Evolutionary conservation across 2,888 invertebrate species (phyloP).

Genomic region (Orgyia antiqua): DNA sequence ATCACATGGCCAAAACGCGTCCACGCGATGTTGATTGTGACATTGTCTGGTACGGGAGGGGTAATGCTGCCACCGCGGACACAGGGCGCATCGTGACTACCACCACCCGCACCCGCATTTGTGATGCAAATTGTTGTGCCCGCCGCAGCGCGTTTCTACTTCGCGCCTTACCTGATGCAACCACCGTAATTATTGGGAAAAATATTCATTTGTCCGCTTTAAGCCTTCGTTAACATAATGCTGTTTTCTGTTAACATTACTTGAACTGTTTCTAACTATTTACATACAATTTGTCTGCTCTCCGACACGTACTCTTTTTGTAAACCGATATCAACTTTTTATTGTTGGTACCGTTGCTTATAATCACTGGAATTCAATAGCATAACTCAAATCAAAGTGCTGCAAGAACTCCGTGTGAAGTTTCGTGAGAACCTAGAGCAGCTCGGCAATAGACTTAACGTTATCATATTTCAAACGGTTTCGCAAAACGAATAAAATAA

Average conservation of each 20-base stretch:
- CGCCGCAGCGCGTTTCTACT: constrained; percentile 50
- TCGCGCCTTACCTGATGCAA: constrained; percentile 65
- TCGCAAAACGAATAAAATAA: constrained; percentile 76
- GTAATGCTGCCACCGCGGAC: constrained; percentile 23
- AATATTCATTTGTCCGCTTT: constrained; percentile 69
- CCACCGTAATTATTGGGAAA: constrained; percentile 69
- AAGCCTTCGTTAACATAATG: constrained; percentile 52
- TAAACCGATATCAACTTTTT: constrained; percentile 43
- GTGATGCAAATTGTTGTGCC: constrained; percentile 65
- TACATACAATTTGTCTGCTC: constrained; percentile 6
- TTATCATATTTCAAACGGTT: constrained; percentile 77
- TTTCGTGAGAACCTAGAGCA: constrained; percentile 63
- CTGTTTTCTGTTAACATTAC: constrained; percentile 25
- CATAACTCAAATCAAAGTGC: constrained; percentile 46
- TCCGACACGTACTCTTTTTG: constrained; percentile 30
- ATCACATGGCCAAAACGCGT: constrained; percentile 73
- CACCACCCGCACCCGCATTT: constrained; percentile 47
- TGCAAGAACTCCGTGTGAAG: constrained; percentile 67
- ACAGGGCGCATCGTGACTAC: constrained; percentile 48
- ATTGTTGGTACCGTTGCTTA: constrained; percentile 31
- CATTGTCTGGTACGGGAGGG: constrained; percentile 64
- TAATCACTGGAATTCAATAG: constrained; percentile 66
- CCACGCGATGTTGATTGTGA: constrained; percentile 75
- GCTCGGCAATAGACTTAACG: constrained; percentile 60
- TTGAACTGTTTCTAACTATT: constrained; percentile 17